phyloP scores from a whole-genome alignment of 2,113 vertebrate genomes.

The Manacus vitellinus region DNA sequence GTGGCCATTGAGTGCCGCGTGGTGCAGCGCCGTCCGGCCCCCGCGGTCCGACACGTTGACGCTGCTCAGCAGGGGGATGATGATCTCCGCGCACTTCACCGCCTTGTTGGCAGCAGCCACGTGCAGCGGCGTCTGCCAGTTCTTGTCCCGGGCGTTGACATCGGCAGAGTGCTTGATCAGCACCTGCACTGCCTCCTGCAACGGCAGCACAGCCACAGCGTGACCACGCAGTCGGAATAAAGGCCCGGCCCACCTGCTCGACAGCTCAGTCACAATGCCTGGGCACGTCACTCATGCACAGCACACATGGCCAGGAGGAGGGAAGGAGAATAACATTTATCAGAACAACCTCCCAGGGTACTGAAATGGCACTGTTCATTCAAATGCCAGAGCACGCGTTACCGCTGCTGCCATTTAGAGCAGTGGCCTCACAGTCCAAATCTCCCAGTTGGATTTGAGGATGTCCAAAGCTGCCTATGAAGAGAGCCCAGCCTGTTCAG shows the following conservation, averaged over 20 bases:
- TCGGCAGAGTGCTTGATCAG: constrained; percentile 95
- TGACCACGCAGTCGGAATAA: rapidly evolving
- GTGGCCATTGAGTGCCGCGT: constrained; percentile 94
- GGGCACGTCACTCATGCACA: rapidly evolving
- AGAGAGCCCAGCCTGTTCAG: not conserved
- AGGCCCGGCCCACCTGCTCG: rapidly evolving
- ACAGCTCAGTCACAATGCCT: rapidly evolving
- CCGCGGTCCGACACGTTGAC: constrained; percentile 96
- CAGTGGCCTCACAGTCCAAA: not conserved
- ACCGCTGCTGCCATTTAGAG: not conserved
- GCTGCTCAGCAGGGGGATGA: constrained; percentile 91
- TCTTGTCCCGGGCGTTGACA: constrained; percentile 96
- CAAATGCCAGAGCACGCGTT: not conserved
- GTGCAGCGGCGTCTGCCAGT: constrained; percentile 96
- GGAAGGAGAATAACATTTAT: rapidly evolving
- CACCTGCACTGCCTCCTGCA: constrained; percentile 90
- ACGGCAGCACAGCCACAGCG: not conserved
- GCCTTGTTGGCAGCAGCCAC: constrained; percentile 93
- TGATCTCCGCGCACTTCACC: constrained; percentile 88
- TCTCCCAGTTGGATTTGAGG: not conserved
- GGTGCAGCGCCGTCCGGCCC: constrained; percentile 91
- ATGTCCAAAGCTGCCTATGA: not conserved
- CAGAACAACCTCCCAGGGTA: not conserved
- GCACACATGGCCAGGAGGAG: not conserved
- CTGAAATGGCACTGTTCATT: rapidly evolving